phyloP scores from a whole-genome alignment of 2,797 vertebrate genomes.

The Enoplosus armatus region DNA sequence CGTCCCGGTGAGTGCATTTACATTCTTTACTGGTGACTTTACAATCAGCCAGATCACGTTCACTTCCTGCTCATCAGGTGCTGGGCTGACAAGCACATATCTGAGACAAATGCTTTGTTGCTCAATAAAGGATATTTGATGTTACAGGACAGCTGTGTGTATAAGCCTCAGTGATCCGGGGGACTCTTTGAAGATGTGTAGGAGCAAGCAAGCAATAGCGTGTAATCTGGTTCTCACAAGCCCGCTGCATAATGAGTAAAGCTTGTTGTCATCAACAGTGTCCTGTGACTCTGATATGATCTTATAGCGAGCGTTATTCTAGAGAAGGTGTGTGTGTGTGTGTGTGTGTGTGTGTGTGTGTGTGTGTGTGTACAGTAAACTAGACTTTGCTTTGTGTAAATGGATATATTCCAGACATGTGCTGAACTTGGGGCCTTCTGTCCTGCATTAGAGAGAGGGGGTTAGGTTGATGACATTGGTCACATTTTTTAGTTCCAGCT shows the following conservation, averaged over 20 bases:
- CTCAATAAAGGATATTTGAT: background rate
- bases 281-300: slow-evolving; percentile 19
- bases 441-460: slow-evolving; percentile 11
- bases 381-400: slow-evolving; percentile 54
- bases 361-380: slow-evolving; percentile 55
- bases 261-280: slow-evolving; percentile 9
- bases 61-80: background rate
- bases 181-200: background rate
- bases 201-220: background rate
- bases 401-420: slow-evolving; percentile 21
- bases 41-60: background rate
- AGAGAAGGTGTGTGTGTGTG: background rate
- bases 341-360: background rate
- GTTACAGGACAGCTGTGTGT: background rate
- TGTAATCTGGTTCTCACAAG: slow-evolving; percentile 1
- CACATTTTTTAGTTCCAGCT: background rate
- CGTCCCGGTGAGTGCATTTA: slow-evolving; percentile 91
- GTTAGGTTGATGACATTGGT: background rate
- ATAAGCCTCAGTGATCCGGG: background rate
- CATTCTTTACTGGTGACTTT: background rate
- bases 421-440: background rate
- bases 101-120: background rate
- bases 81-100: background rate
- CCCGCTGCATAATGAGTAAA: background rate
- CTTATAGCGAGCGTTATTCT: background rate